A percentile compares a stretch with the other conserved stretches of the same genome.
phyloP scores from a whole-genome alignment of 2,113 vertebrate species.

The Cichladusa arquata region DNA sequence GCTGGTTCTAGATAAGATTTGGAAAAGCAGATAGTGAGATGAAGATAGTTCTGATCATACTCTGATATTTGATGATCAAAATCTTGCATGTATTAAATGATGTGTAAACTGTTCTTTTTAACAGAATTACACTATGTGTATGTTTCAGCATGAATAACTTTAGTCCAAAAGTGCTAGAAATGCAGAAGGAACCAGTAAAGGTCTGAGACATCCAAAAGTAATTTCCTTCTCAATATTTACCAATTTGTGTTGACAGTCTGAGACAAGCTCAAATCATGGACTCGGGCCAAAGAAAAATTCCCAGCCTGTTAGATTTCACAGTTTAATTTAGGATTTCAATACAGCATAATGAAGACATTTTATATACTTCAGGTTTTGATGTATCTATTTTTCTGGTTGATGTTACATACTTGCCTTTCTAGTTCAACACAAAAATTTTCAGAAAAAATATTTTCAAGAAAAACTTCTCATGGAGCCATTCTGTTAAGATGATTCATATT shows the following conservation, averaged over 20 bases:
- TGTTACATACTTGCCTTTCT: background rate
- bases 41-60: background rate
- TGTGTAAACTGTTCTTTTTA: background rate
- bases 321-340: background rate
- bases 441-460: constrained; percentile 22
- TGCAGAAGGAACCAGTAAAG: background rate
- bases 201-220: background rate
- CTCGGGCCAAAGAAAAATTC: background rate
- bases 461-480: background rate
- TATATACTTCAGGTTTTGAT: background rate
- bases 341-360: background rate
- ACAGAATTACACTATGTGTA: background rate
- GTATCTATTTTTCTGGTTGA: background rate
- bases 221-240: background rate
- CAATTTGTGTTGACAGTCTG: background rate
- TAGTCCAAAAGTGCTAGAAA: background rate
- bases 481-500: background rate
- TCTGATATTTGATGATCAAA: constrained; percentile 12
- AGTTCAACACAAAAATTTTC: background rate
- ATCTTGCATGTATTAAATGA: background rate
- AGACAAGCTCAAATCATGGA: background rate
- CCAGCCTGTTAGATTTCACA: background rate
- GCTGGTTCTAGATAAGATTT: background rate
- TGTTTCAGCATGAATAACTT: background rate
- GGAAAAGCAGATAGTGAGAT: background rate